These are phyloP conservation scores for Eupithecia insigniata DNA, from an alignment of 2,888 invertebrate species.

Conservation along the genomic window DNA sequence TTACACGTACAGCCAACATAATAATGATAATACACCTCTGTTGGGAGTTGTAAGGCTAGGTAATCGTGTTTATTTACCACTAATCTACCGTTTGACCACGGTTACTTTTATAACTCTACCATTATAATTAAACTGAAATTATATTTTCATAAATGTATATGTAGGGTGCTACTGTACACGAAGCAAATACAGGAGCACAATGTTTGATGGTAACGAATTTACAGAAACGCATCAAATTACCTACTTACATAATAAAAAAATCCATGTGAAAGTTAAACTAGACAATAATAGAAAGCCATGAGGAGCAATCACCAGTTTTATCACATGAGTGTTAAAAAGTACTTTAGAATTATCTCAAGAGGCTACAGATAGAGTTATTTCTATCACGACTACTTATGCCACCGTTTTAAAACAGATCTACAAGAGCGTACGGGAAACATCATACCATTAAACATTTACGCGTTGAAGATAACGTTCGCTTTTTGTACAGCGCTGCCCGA, in stretches of 20 bases:
- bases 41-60: constrained; percentile 31
- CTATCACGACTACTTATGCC: constrained; percentile 71
- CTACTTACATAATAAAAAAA: neutral
- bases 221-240: neutral
- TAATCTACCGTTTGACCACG: constrained; percentile 33
- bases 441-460: constrained; percentile 79
- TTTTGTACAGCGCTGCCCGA: constrained; percentile 72
- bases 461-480: constrained; percentile 74
- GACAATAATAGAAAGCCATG: neutral
- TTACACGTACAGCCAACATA: constrained; percentile 30
- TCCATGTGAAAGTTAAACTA: neutral
- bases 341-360: constrained; percentile 63
- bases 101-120: constrained; percentile 36
- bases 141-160: constrained; percentile 27
- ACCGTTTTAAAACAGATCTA: constrained; percentile 78
- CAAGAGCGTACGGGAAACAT: constrained; percentile 64
- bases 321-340: constrained; percentile 30
- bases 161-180: neutral
- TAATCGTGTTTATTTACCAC: constrained; percentile 35
- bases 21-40: constrained; percentile 34
- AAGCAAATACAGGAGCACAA: neutral
- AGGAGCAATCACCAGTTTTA: neutral
- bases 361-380: constrained; percentile 75
- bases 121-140: constrained; percentile 36
- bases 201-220: neutral